Percentiles rank a stretch among this genome's conserved stretches.
Evolutionary conservation across 1,140 invertebrate genomes (phyloP).

Genomic region (Drosophila baimaii): DNA sequence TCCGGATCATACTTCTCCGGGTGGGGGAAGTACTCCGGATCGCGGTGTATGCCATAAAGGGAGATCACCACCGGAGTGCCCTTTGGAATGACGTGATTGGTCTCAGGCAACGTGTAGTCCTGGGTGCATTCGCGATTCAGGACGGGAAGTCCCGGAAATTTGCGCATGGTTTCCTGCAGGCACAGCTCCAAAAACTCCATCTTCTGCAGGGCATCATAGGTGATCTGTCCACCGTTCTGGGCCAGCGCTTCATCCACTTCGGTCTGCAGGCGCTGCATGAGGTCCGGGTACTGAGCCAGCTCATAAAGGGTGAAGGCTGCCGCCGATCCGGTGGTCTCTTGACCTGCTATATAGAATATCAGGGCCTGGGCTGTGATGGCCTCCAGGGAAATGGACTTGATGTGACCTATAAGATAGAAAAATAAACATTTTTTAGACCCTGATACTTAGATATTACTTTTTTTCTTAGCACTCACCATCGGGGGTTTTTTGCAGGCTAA

Average conservation of each 20-base stretch:
- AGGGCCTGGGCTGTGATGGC: conserved; percentile 87
- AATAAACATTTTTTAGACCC: not conserved
- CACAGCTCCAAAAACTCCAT: conserved; percentile 86
- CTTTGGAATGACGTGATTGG: conserved; percentile 83
- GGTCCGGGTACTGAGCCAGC: conserved; percentile 86
- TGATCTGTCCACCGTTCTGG: conserved; percentile 84
- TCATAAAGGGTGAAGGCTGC: conserved; percentile 86
- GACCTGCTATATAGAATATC: conserved; percentile 89
- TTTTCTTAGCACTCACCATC: too few relatives aligned
- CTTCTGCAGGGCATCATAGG: conserved; percentile 86
- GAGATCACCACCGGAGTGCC: conserved; percentile 85
- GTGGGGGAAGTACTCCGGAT: conserved; percentile 87
- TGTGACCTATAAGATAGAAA: conserved; percentile 42
- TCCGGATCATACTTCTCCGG: conserved; percentile 88
- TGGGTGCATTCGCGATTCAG: conserved; percentile 84
- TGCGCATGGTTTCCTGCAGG: conserved; percentile 86
- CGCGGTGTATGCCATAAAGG: conserved; percentile 84
- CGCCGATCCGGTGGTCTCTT: conserved; percentile 89
- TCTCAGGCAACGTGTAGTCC: conserved; percentile 84
- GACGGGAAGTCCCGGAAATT: conserved; percentile 86
- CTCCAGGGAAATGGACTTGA: conserved; percentile 83
- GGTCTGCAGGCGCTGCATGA: conserved; percentile 86
- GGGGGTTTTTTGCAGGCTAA: too few relatives aligned
- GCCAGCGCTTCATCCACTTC: conserved; percentile 86
- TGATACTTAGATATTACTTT: fast-evolving